A percentile compares a stretch with the other conserved stretches of the same genome.
Conservation (phyloP, 2,888 invertebrate genomes). For the Leptopilina drosophilae region DNA sequence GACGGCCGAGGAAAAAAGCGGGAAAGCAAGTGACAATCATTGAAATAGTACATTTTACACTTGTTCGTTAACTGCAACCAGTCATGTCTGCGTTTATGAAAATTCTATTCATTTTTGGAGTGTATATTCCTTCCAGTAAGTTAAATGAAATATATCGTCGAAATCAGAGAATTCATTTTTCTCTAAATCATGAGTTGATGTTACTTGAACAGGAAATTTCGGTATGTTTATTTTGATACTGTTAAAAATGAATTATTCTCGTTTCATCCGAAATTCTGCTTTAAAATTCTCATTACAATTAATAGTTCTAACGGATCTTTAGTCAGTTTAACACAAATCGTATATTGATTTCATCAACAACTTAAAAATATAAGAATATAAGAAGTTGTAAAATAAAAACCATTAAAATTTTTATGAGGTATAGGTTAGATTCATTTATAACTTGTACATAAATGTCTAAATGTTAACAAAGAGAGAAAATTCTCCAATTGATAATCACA, state of each 20-base stretch:
- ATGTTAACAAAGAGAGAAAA: no score
- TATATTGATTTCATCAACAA: no score
- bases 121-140: background rate
- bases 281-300: no score
- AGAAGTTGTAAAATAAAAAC: no score
- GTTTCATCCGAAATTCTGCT: background rate
- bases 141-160: constrained; percentile 44
- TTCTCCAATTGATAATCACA: no score
- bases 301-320: no score
- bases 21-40: background rate
- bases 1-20: background rate
- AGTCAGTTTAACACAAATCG: no score
- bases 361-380: no score
- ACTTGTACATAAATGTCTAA: no score
- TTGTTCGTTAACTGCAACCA: background rate
- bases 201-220: constrained; percentile 67
- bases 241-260: background rate
- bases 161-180: constrained; percentile 61
- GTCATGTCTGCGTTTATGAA: constrained; percentile 5
- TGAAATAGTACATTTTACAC: background rate
- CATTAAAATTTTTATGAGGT: no score
- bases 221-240: constrained; percentile 62
- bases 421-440: no score
- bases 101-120: constrained; percentile 3
- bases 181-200: constrained; percentile 69